These are phyloP conservation scores for Choristoneura rosaceana DNA, from an alignment of 2,888 invertebrate species.

Conservation along the genomic window DNA sequence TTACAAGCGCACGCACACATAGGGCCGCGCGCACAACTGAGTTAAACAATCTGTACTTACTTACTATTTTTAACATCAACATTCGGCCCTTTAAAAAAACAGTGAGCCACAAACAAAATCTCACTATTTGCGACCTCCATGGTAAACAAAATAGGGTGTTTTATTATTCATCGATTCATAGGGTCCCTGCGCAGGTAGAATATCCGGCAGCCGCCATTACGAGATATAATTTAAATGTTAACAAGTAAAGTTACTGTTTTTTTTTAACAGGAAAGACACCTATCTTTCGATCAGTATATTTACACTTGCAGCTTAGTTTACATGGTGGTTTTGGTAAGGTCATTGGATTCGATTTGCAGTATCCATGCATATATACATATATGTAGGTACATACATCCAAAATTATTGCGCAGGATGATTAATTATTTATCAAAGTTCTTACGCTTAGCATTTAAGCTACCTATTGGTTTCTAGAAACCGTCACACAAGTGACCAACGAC, in stretches of 20 bases:
- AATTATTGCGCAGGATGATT: too few relatives aligned
- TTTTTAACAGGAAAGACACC: slow-evolving; percentile 16
- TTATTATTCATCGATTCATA: slow-evolving; percentile 42
- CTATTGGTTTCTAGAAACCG: too few relatives aligned
- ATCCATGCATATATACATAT: too few relatives aligned
- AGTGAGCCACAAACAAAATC: neutral
- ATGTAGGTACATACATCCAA: too few relatives aligned
- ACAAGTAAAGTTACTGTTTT: slow-evolving; percentile 33
- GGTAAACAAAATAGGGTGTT: slow-evolving; percentile 35
- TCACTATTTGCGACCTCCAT: slow-evolving; percentile 29
- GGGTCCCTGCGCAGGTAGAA: slow-evolving; percentile 40
- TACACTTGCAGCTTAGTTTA: slow-evolving; percentile 13
- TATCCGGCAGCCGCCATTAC: slow-evolving; percentile 38
- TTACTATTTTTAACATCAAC: neutral
- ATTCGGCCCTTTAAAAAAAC: neutral
- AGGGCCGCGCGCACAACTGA: too few relatives aligned
- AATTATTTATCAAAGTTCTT: neutral
- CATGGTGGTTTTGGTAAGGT: slow-evolving; percentile 1
- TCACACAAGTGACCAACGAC: too few relatives aligned
- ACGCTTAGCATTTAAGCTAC: too few relatives aligned
- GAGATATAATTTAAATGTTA: slow-evolving; percentile 41
- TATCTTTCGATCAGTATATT: slow-evolving; percentile 26
- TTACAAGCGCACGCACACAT: too few relatives aligned
- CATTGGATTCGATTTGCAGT: neutral
- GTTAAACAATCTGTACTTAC: too few relatives aligned